Percentiles rank a stretch among this genome's conserved stretches.
Evolutionary conservation across 1,140 invertebrate species (phyloP).

Genomic region (Parasteatoda tepidariorum): DNA sequence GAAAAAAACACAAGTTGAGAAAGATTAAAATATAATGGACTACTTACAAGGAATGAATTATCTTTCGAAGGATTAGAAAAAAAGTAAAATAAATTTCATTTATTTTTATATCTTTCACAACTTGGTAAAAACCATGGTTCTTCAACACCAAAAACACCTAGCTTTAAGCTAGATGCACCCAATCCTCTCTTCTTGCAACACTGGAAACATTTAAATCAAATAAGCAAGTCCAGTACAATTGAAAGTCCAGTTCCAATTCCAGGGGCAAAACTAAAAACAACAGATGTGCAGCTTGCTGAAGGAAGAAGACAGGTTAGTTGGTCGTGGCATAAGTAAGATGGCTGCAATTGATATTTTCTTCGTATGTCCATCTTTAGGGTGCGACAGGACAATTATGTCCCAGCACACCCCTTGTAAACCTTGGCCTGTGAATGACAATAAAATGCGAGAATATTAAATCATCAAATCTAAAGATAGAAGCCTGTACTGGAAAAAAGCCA

Average conservation of each 20-base stretch:
- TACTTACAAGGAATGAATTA: neutral
- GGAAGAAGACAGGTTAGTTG: conserved; percentile 57
- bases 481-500: conserved; percentile 10
- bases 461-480: conserved; percentile 39
- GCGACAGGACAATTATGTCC: conserved; percentile 19
- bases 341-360: conserved; percentile 21
- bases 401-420: conserved; percentile 32
- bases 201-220: conserved; percentile 42
- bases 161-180: neutral
- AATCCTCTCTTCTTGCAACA: neutral
- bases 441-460: conserved; percentile 47
- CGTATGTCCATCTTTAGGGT: conserved; percentile 7
- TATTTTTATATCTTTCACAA: neutral
- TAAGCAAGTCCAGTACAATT: neutral
- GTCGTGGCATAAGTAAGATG: conserved; percentile 1
- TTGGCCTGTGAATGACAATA: conserved; percentile 55
- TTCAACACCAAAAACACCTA: neutral
- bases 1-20: too few species aligned
- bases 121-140: neutral
- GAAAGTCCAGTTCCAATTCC: neutral
- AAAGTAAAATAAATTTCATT: too few species aligned
- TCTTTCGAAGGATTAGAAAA: too few species aligned
- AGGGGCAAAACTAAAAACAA: neutral
- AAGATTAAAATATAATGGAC: neutral
- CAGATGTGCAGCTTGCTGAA: conserved; percentile 30